These are phyloP conservation scores for Agrotis clavis DNA, from an alignment of 2,888 invertebrate genomes.

Conservation along the genomic window DNA sequence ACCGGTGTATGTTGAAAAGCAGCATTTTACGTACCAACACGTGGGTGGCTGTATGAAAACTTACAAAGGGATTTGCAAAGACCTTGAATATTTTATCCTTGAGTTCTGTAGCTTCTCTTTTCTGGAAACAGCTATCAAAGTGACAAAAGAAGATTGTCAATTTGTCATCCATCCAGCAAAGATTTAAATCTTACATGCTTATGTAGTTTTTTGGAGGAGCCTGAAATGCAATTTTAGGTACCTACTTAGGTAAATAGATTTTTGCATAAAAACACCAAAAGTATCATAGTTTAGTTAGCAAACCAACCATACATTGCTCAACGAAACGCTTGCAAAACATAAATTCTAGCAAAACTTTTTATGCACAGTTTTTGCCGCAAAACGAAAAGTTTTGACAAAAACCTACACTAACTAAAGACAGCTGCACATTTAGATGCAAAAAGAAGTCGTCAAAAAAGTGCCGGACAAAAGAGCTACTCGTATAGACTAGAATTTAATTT, in stretches of 20 bases:
- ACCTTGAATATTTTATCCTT: background rate
- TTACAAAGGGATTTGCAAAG: background rate
- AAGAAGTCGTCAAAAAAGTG: background rate
- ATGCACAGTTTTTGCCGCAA: slow-evolving; percentile 12
- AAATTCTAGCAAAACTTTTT: slow-evolving; percentile 24
- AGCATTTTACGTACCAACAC: slow-evolving; percentile 23
- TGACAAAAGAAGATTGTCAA: background rate
- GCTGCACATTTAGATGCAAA: slow-evolving; percentile 14
- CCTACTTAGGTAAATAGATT: too few species aligned
- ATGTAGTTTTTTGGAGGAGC: background rate
- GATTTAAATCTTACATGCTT: background rate
- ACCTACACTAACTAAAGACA: slow-evolving; percentile 2
- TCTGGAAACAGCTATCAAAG: background rate
- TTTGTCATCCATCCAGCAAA: background rate
- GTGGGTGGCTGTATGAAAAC: background rate
- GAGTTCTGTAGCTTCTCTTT: background rate
- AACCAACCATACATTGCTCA: background rate
- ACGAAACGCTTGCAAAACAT: background rate
- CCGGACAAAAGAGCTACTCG: background rate
- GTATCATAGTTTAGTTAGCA: background rate
- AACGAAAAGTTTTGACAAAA: slow-evolving; percentile 22
- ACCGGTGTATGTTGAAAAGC: slow-evolving; percentile 23
- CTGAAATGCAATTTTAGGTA: background rate
- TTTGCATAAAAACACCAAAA: background rate
- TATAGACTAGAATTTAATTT: slow-evolving; percentile 17